These are phyloP conservation scores for Zelostemma sp. DNA, from an alignment of 1,140 invertebrate genomes.

Conservation along the genomic window DNA sequence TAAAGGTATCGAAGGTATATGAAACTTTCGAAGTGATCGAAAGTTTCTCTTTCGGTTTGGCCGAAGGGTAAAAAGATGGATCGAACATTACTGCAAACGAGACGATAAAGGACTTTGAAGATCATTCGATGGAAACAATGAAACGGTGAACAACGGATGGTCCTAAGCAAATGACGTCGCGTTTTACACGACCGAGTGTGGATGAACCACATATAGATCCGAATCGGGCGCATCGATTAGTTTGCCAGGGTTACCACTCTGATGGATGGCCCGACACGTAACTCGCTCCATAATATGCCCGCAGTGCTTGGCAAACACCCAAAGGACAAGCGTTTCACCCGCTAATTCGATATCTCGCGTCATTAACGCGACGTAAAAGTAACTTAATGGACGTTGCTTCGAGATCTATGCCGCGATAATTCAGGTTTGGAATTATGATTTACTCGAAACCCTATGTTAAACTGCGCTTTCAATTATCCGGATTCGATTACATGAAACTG, in stretches of 20 bases:
- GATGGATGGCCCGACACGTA: conserved; percentile 14
- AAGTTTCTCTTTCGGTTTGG: too few relatives aligned
- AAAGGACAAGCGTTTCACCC: conserved; percentile 17
- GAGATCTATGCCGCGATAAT: not conserved
- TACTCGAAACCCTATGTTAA: not conserved
- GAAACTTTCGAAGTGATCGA: too few relatives aligned
- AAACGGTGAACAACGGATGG: too few relatives aligned
- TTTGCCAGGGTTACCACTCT: conserved; percentile 9
- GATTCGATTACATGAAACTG: not conserved
- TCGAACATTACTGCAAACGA: too few relatives aligned
- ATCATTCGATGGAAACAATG: too few relatives aligned
- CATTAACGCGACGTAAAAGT: conserved; percentile 5
- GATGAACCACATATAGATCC: too few relatives aligned
- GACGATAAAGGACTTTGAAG: too few relatives aligned
- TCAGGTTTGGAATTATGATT: not conserved
- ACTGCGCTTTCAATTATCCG: conserved; percentile 1
- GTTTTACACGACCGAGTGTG: too few relatives aligned
- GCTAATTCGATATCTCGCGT: conserved; percentile 17
- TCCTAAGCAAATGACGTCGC: too few relatives aligned
- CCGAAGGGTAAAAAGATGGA: too few relatives aligned
- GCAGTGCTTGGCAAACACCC: conserved; percentile 15
- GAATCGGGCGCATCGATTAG: conserved; percentile 13
- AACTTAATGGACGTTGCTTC: not conserved
- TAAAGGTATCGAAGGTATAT: too few relatives aligned
- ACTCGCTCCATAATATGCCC: conserved; percentile 13